Conservation (phyloP, 2,797 vertebrate genomes). For the Typhlichthys eigenmanni region DNA sequence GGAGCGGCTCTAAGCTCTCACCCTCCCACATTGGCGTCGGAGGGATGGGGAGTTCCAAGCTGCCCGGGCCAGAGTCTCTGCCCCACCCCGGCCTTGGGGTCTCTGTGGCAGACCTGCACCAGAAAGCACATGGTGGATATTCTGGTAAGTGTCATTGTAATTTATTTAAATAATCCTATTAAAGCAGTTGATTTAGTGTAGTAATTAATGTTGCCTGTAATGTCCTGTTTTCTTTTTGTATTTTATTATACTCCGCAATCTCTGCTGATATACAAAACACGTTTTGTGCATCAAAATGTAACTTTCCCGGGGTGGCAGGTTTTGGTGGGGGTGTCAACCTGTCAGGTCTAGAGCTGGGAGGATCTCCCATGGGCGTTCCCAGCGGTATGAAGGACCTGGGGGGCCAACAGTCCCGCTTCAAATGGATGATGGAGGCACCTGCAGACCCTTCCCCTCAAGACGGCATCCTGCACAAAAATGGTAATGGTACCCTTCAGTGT, state of each 20-base stretch:
- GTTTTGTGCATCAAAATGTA: background rate
- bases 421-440: constrained; percentile 98
- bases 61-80: constrained; percentile 84
- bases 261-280: no score
- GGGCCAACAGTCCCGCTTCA: constrained; percentile 95
- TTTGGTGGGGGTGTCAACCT: constrained; percentile 84
- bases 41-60: constrained; percentile 79
- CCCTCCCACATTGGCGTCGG: constrained; percentile 89
- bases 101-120: constrained; percentile 91
- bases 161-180: no score
- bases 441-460: constrained; percentile 89
- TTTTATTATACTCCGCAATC: no score
- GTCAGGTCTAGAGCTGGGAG: constrained; percentile 84
- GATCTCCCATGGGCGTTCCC: constrained; percentile 84
- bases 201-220: no score
- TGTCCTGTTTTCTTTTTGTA: no score
- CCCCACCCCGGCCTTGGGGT: constrained; percentile 84
- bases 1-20: constrained; percentile 91
- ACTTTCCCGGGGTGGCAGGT: constrained; percentile 65
- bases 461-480: constrained; percentile 92
- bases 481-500: constrained; percentile 59
- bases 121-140: constrained; percentile 88
- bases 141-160: constrained; percentile 77
- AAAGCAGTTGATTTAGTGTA: no score
- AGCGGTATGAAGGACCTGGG: constrained; percentile 83